phyloP scores from a whole-genome alignment of 2,113 vertebrate species.

The Zapornia atra region DNA sequence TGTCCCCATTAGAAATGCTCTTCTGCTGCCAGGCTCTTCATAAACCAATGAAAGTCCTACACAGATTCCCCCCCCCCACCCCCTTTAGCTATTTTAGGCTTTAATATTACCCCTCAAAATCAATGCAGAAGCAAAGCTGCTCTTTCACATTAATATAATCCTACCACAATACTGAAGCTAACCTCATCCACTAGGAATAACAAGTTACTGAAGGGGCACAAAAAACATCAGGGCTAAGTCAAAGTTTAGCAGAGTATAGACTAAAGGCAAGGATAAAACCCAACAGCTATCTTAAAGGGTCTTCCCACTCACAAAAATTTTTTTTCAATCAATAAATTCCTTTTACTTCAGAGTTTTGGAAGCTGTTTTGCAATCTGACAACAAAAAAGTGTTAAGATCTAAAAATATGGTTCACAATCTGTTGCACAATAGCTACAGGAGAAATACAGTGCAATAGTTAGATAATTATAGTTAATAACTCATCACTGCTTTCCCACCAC shows the following conservation, averaged over 20 bases:
- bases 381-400: conserved; percentile 30
- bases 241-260: neutral
- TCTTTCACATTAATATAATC: neutral
- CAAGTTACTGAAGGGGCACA: neutral
- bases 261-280: neutral
- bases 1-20: neutral
- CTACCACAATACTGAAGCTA: neutral
- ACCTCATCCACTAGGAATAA: neutral
- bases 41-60: neutral
- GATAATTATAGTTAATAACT: conserved; percentile 55
- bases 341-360: conserved; percentile 48
- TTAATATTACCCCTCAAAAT: neutral
- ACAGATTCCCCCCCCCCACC: neutral
- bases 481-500: conserved; percentile 56
- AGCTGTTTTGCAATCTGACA: conserved; percentile 52
- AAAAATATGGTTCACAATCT: conserved; percentile 56
- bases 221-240: neutral
- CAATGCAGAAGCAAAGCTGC: neutral
- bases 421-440: conserved; percentile 49
- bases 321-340: conserved; percentile 5
- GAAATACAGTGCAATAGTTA: conserved; percentile 32
- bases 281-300: neutral
- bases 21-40: neutral
- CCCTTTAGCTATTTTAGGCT: neutral
- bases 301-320: neutral